phyloP scores from a whole-genome alignment of 2,797 vertebrate species.

The Crotalus adamanteus region DNA sequence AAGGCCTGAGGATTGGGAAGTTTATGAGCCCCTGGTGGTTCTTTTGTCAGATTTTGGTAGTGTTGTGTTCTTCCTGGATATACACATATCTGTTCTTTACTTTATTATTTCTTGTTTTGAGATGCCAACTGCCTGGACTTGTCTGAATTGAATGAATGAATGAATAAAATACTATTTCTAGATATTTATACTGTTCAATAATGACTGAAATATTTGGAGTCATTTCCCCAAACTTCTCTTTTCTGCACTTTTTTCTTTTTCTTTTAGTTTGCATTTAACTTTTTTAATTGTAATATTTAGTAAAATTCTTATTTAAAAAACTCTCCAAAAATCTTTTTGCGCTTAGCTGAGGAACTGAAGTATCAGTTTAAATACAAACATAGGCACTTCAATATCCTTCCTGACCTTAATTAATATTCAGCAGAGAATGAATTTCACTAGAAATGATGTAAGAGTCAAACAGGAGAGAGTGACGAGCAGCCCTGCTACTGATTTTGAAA shows the following conservation, averaged over 20 bases:
- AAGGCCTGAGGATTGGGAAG: not conserved
- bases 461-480: not conserved
- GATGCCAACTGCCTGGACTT: not conserved
- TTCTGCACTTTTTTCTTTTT: not conserved
- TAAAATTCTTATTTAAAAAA: not conserved
- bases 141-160: not conserved
- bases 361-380: not conserved
- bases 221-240: not conserved
- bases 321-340: not conserved
- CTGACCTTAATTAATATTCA: not conserved
- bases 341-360: not conserved
- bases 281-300: not conserved
- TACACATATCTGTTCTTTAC: not conserved
- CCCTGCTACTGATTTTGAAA: not conserved
- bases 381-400: not conserved
- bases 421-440: not conserved
- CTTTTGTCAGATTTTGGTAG: not conserved
- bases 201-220: not conserved
- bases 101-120: not conserved
- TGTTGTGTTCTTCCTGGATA: not conserved
- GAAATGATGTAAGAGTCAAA: not conserved
- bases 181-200: not conserved
- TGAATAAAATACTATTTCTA: not conserved
- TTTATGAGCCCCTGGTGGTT: not conserved
- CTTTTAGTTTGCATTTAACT: not conserved